These are phyloP conservation scores for Falco punctatus DNA, from an alignment of 2,113 vertebrate species.

Conservation along the genomic window DNA sequence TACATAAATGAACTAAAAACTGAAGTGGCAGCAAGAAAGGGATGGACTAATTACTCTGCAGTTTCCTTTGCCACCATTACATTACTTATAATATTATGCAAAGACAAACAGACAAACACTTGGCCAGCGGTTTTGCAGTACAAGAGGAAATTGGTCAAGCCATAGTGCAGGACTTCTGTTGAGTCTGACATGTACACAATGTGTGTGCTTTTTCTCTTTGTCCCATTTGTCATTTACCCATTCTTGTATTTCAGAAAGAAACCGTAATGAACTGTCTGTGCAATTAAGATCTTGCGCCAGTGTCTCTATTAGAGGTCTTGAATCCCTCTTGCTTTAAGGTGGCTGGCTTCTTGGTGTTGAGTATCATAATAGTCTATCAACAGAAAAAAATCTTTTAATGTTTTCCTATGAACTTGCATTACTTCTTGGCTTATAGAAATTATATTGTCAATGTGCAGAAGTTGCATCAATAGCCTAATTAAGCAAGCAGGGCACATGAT, in stretches of 20 bases:
- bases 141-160: not conserved
- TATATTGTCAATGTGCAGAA: not conserved
- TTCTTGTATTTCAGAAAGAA: not conserved
- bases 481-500: not conserved
- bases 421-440: not conserved
- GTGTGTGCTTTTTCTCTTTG: not conserved
- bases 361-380: not conserved
- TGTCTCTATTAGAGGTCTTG: not conserved
- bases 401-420: not conserved
- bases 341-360: not conserved
- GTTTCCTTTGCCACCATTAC: not conserved
- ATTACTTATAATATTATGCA: not conserved
- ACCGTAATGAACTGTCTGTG: not conserved
- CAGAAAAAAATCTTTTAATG: not conserved
- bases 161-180: not conserved
- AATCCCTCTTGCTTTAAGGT: not conserved
- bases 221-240: not conserved
- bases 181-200: not conserved
- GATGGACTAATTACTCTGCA: not conserved
- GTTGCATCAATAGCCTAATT: not conserved
- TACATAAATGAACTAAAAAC: not conserved
- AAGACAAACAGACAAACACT: not conserved
- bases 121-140: not conserved
- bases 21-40: not conserved
- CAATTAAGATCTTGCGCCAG: not conserved